Base-by-base conservation (phyloP, 2,113 vertebrate species). In the Cranoglanis bouderius region DNA sequence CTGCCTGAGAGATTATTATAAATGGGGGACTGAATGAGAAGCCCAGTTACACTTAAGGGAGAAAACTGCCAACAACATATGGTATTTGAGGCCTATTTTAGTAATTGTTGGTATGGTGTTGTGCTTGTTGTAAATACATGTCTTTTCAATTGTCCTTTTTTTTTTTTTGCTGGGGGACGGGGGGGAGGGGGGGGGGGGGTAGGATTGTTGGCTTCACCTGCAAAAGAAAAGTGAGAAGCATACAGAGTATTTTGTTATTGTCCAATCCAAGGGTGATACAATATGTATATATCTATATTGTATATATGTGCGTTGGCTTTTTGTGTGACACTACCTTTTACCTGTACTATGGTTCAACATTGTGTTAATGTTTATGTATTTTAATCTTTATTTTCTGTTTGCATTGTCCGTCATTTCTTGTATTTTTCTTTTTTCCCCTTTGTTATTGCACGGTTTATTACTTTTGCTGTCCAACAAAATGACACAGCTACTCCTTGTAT, bases 381-480 rank as follows among this genome's bases (percentile, higher is more conserved):
- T 97, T 94, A n/a, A 86, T 90, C 84, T 94, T 96, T 95, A 94
- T 94, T 95, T 95, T 87, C 26, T 87, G 91, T 94, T 92, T 89
- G 90, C 86, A 91, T 92, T 63, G 89, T 92, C 92, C 89, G 93
- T 94, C 85, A 93, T 95, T 95, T 92, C 91, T 95, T 94, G 94
- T 96, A 91, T 94, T 94, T 91, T 84, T 91, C 87, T 92, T 88
- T 90, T 92, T 91, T 88, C 93, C 88, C 51, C 51, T 97, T 96
- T 95, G 96, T 97, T 97, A 97, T 96, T 98, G 97, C 97, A 98
- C 97, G 97, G 95, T 97, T 97, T 97, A 97, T 96, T 97, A 97
- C 95, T 97, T 97, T 97, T 96, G 95, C 96, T 96, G 95, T 95
- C 96, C 94, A 91, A 95, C 96, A 95, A 96, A 94, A 95, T 95